Evolutionary conservation across 1,140 invertebrate genomes (phyloP).

Genomic region (honey bee (Apis mellifera)): Amel_HAv3.1 CM009940.2:2108001-2108500

Average conservation of each 20-base stretch:
- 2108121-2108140: too few species aligned
- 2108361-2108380: not conserved
- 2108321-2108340: not conserved
- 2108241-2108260: too few species aligned
- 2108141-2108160: too few species aligned
- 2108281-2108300: not conserved
- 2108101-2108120: not conserved
- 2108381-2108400: not conserved
- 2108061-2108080: not conserved
- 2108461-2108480: not conserved
- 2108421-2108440: not conserved
- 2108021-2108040: conserved; percentile 28
- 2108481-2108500: not conserved
- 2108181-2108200: too few species aligned
- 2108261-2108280: too few species aligned
- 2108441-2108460: not conserved
- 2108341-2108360: not conserved
- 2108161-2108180: too few species aligned
- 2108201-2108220: too few species aligned
- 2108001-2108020: not conserved
- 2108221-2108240: too few species aligned
- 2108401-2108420: not conserved
- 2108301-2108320: not conserved
- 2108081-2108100: not conserved
- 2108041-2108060: not conserved